Percentiles rank a stretch among this genome's conserved stretches.
phyloP scores from a whole-genome alignment of 1,140 invertebrate species.

The Cryptotermes secundus region DNA sequence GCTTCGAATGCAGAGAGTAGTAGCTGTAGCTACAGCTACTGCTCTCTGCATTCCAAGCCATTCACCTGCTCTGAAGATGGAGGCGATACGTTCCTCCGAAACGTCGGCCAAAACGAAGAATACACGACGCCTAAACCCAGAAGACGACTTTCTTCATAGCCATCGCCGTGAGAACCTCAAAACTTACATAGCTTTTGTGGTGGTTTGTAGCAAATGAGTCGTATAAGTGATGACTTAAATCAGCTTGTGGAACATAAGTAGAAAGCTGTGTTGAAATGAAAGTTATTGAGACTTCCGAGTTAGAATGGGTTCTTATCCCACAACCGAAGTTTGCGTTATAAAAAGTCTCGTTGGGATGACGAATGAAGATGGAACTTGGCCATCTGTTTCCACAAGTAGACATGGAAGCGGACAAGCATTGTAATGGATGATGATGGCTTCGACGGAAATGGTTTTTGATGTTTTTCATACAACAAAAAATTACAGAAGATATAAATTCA shows the following conservation, averaged over 20 bases:
- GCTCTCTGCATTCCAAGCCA: too few species aligned
- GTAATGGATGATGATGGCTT: conserved; percentile 16
- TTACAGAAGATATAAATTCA: neutral
- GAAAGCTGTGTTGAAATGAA: neutral
- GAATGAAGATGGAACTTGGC: conserved; percentile 11
- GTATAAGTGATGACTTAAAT: neutral
- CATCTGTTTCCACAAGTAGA: conserved; percentile 7
- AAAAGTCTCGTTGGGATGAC: neutral
- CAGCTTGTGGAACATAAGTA: neutral
- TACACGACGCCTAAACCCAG: too few species aligned
- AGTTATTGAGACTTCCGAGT: neutral
- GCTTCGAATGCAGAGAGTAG: too few species aligned
- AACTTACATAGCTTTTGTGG: neutral
- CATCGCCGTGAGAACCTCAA: too few species aligned
- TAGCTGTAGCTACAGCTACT: too few species aligned
- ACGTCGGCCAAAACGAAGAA: too few species aligned
- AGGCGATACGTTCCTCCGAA: too few species aligned
- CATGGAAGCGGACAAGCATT: neutral
- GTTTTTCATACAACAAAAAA: neutral
- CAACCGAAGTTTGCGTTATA: neutral
- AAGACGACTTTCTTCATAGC: too few species aligned
- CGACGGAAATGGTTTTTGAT: neutral
- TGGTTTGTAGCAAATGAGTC: neutral
- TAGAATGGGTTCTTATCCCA: neutral
- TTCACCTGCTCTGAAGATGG: too few species aligned